These are phyloP conservation scores for Lamproptera curius DNA, from an alignment of 2,888 invertebrate species.

Conservation along the genomic window DNA sequence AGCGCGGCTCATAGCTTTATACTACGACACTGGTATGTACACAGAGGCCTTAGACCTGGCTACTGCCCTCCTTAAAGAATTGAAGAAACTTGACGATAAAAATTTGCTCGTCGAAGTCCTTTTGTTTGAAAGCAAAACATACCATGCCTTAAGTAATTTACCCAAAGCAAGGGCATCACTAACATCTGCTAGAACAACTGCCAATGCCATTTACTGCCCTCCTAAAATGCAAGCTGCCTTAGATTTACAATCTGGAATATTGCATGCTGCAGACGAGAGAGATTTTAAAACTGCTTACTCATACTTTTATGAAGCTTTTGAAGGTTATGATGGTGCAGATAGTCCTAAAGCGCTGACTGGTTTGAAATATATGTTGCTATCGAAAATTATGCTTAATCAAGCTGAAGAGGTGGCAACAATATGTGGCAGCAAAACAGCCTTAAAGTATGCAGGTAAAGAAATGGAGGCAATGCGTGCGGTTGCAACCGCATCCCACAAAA, in stretches of 20 bases:
- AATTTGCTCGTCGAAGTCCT: constrained; percentile 99
- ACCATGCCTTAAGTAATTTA: constrained; percentile 97
- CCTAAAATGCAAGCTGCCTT: constrained; percentile 98
- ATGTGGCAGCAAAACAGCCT: constrained; percentile 96
- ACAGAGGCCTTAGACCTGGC: constrained; percentile 91
- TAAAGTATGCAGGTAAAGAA: constrained; percentile 97
- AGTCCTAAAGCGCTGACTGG: constrained; percentile 94
- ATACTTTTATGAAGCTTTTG: constrained; percentile 99
- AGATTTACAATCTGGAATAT: constrained; percentile 97
- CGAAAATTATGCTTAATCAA: constrained; percentile 98
- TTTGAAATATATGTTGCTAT: constrained; percentile 99
- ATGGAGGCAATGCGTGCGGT: constrained; percentile 99
- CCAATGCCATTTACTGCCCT: constrained; percentile 99
- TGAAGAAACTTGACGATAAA: constrained; percentile 99
- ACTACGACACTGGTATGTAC: constrained; percentile 94
- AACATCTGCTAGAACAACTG: constrained; percentile 99
- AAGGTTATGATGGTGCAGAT: constrained; percentile 98
- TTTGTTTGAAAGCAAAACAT: constrained; percentile 98
- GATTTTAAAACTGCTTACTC: constrained; percentile 99
- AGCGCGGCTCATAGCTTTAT: constrained; percentile 95
- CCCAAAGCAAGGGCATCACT: constrained; percentile 97
- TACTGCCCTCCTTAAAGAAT: constrained; percentile 92
- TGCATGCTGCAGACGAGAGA: constrained; percentile 99
- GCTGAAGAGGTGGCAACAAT: constrained; percentile 98
- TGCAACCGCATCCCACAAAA: constrained; percentile 96